Evolutionary conservation across 2,888 invertebrate species (phyloP), one percentile per base, ranked within the genome.

Genomic region (Hedychridium roseum): DNA sequence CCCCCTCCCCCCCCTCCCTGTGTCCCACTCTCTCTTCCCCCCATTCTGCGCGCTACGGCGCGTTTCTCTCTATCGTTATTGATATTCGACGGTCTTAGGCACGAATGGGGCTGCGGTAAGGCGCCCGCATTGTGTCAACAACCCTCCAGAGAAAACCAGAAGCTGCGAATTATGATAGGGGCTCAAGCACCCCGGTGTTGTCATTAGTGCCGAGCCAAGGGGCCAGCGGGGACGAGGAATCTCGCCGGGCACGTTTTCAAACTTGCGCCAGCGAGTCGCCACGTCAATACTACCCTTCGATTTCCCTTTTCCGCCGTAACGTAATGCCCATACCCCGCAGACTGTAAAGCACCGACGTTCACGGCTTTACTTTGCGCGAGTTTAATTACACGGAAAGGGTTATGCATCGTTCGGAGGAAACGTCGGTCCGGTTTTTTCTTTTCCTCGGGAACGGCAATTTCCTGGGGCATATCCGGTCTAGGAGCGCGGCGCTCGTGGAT

Each of bases 131-230:
- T 73, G 71, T 73, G 71, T 68, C 72, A 72, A 72, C 69, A 71
- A 64, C 69, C 70, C 70, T 70, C 65, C 44, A 62, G 66, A 61
- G 70, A 66, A 64, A 66, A 70, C 62, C 71, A 70, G 70, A 74
- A 74, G 71, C 71, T 71, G 71, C 72, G 70, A 76, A 75, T 77
- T 75, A 76, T 73, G 71, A 77, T 76, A 74, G 74, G 75, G 76
- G 75, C 69, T 60, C 54, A 52, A 62, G 60, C 63, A 58, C 54
- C 70, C 62, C 51, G 65, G 60, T 59, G 64, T 68, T 71, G 68
- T 71, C 70, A 70, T 70, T 71, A 71, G 67, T 57, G 64, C 54
- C 48, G 56, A 46, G 28, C 48, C 54, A 50, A 47, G 50, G 57
- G 54, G 31, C 4, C 7, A 7, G 9, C 27, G 32, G 40, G 21